Evolutionary conservation across 2,113 vertebrate species (phyloP), one percentile per base, ranked within the genome.

Genomic region (Sporophila hypoxantha): DNA sequence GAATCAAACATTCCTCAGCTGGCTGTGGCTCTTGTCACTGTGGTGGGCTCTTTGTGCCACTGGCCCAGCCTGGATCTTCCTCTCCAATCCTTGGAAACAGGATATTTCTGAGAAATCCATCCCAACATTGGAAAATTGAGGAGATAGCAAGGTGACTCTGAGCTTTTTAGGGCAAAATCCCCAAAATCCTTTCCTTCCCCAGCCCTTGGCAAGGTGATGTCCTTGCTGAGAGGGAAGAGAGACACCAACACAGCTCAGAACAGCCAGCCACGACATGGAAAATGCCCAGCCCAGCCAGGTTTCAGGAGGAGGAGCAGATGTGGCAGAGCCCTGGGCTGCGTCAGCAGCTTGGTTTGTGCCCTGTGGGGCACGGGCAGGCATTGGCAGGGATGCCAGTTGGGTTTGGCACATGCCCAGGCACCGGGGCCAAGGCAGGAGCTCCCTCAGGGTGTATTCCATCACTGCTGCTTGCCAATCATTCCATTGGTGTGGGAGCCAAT

Each of bases 351-450:
- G n/a, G 7, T 47, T 57, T 68, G 55, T 76, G 4, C 41, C 47
- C 12, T 0, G 0, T 21, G 69, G 55, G 62, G n/a, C 39, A 26
- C 53, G 3, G 44, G 44, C 27, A 61, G 69, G n/a, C 0, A 1
- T 12, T 47, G 62, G 49, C 41, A 47, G 27, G 1, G 18, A 8
- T 26, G 29, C 29, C 79, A 64, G 27, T 75, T 1, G 0, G 0
- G 23, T 39, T 76, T 82, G 76, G 83, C 69, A 67, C 52, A 0
- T 27, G 32, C 42, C 44, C 68, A 57, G 60, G 37, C 20, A 8
- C 46, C 55, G 18, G 57, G 18, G 5, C 57, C 70, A 27, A 18
- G 1, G 8, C 49, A 79, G 59, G 32, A 73, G 55, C 59, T 85
- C 41, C 85, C 55, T 74, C 1, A 0, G 85, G 67, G n/a, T 21